Base-by-base conservation (phyloP, 2,113 vertebrate species). In the Calidris pugnax region DNA sequence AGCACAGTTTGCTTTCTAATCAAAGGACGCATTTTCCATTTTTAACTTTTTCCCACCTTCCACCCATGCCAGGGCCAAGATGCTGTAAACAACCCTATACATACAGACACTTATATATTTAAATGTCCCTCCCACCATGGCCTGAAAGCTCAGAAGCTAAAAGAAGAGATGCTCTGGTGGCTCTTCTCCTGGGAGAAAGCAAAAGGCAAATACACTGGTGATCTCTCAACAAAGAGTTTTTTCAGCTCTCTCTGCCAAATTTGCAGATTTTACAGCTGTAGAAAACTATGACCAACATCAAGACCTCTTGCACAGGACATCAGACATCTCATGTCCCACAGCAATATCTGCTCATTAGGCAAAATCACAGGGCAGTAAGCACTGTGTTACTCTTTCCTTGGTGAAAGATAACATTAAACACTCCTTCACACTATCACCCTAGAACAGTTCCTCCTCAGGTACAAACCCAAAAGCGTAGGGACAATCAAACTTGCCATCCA, bases 1-100 rank as follows among this genome's bases (percentile, higher is more conserved):
- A 69, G 28, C 59, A 66, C 37, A 74, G 15, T 83, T 90, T 85
- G 62, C 27, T 55, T 94, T 95, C 92, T 71, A 87, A 95, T 77
- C 72, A 71, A 91, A 82, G 27, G n/a, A 24, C 17, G 48, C 2
- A 0, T 37, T 93, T 78, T 63, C 9, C 14, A n/a, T 80, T 82
- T 84, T 53, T 74, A 22, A 28, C 71, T 75, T 72, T 56, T 68
- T 88, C 32, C 26, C 17, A 87, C 71, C 63, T 92, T 87, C 32
- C 13, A 43, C 39, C 12, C 89, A 75, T 41, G 19, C 3, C 43
- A 66, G 56, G n/a, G 26, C 22, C 35, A 67, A 41, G 55, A 66
- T 37, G 5, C 21, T 83, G 28, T 10, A 64, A 92, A 43, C 7
- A 30, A 59, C 33, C 7, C 23, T 33, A 8, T 32, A 67, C 9